Conservation (phyloP, 2,888 invertebrate species). For the Lasioglossum pauxillum region DNA sequence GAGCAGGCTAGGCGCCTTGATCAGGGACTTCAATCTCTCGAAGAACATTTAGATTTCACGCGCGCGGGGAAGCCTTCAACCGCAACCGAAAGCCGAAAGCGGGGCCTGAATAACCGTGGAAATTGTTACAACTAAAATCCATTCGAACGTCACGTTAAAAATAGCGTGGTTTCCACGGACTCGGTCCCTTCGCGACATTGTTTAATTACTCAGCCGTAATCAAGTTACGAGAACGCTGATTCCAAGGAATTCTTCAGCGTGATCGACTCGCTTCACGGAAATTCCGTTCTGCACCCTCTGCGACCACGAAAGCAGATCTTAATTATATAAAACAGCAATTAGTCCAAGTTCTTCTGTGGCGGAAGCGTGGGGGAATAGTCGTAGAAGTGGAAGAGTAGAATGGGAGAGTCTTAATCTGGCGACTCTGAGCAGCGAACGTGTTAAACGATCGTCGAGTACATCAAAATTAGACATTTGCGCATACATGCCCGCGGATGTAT, state of each 20-base stretch:
- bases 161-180: constrained; percentile 5
- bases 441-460: no score
- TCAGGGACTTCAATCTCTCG: neutral
- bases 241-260: neutral
- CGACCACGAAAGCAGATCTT: neutral
- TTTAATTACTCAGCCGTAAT: constrained; percentile 34
- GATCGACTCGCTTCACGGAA: constrained; percentile 15
- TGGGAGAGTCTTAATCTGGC: no score
- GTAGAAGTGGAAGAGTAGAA: no score
- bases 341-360: neutral
- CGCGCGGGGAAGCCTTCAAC: neutral
- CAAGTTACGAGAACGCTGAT: constrained; percentile 13
- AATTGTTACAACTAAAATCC: constrained; percentile 13
- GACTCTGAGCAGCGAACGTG: no score
- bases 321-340: constrained; percentile 17
- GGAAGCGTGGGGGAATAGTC: no score
- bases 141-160: constrained; percentile 11
- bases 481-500: no score
- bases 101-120: neutral
- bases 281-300: neutral
- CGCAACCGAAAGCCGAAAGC: neutral
- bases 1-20: neutral
- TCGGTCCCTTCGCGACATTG: constrained; percentile 26
- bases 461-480: no score
- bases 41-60: constrained; percentile 13